These are phyloP conservation scores for Tyrophagus putrescentiae DNA, from an alignment of 1,140 invertebrate genomes.

Conservation along the genomic window DNA sequence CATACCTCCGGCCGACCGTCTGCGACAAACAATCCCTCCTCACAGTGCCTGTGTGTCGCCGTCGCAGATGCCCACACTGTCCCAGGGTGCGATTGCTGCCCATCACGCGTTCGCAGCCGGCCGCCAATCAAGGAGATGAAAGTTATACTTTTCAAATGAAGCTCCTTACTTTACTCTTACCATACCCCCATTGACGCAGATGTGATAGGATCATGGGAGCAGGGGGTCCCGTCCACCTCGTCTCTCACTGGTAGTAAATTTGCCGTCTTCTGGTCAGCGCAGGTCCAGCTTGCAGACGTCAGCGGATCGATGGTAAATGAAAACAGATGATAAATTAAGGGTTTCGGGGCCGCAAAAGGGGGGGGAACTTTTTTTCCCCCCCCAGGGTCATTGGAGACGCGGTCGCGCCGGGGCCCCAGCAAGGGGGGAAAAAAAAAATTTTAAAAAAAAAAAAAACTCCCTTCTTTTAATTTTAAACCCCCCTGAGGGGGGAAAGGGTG, in stretches of 20 bases:
- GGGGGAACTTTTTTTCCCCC: constrained; percentile 41
- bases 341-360: neutral
- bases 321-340: neutral
- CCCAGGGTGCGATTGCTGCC: constrained; percentile 57
- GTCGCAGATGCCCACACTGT: constrained; percentile 71
- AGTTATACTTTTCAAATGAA: too few species aligned
- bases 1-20: too few species aligned
- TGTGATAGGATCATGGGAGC: constrained; percentile 63
- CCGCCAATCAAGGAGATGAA: constrained; percentile 37
- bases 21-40: too few species aligned
- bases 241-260: constrained; percentile 60
- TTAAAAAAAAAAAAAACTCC: too few species aligned
- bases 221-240: constrained; percentile 81
- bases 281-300: constrained; percentile 77
- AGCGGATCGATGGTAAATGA: constrained; percentile 33
- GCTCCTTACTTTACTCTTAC: constrained; percentile 36
- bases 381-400: constrained; percentile 70
- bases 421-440: too few species aligned
- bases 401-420: constrained; percentile 45
- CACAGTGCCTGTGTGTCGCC: constrained; percentile 70
- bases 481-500: constrained; percentile 60
- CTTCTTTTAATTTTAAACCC: constrained; percentile 45
- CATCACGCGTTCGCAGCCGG: constrained; percentile 72
- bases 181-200: constrained; percentile 71
- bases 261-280: constrained; percentile 49